Conservation (phyloP, 2,113 vertebrate species). For the Vimba vimba region DNA sequence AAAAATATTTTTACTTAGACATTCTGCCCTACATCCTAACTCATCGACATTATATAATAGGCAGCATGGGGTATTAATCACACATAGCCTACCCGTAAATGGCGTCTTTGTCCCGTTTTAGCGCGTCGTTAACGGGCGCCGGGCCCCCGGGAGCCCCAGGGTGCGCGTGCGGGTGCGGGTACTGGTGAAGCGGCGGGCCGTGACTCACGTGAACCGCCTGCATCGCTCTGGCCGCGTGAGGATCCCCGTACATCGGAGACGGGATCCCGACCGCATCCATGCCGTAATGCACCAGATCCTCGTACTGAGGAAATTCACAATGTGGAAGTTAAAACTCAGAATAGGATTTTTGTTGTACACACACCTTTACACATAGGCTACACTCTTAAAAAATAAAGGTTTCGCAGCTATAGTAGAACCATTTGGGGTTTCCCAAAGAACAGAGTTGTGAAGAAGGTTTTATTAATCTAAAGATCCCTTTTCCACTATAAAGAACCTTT, state of each 20-base stretch:
- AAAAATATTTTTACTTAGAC: background rate
- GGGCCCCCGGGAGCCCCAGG: conserved; percentile 85
- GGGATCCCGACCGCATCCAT: conserved; percentile 90
- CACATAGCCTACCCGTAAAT: conserved; percentile 89
- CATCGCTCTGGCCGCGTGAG: conserved; percentile 86
- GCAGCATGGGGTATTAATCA: conserved; percentile 56
- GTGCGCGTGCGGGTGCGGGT: conserved; percentile 72
- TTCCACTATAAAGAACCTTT: no score
- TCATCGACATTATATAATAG: background rate
- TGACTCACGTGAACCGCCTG: conserved; percentile 89
- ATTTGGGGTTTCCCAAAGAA: no score
- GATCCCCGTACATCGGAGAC: conserved; percentile 87
- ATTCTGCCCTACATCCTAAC: background rate
- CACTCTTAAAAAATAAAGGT: no score
- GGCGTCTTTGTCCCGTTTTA: conserved; percentile 95
- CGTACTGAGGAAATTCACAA: conserved; percentile 81
- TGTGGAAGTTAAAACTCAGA: background rate
- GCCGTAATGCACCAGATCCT: conserved; percentile 90
- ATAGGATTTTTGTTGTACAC: background rate
- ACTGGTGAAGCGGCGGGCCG: conserved; percentile 86
- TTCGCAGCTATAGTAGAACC: no score
- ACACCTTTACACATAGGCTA: background rate
- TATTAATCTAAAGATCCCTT: no score
- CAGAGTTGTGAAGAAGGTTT: no score
- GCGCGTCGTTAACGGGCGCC: conserved; percentile 85